phyloP scores from a whole-genome alignment of 2,888 invertebrate genomes.

The Neocrepidodera transversa region DNA sequence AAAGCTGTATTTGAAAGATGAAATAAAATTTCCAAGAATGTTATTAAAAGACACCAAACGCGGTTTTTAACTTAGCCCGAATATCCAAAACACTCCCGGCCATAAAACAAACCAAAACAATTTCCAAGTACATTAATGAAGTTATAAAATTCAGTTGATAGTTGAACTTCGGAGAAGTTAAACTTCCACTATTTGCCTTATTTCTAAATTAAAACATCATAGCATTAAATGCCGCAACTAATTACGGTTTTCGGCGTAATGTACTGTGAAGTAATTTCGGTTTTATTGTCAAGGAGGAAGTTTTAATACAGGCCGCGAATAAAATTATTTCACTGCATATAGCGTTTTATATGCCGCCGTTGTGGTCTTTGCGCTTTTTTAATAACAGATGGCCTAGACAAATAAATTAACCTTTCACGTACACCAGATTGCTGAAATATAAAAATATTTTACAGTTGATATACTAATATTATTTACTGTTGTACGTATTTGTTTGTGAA shows the following conservation, averaged over 20 bases:
- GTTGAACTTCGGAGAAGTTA: conserved; percentile 24
- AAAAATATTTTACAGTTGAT: too few relatives aligned
- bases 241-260: conserved; percentile 42
- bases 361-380: conserved; percentile 6
- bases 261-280: conserved; percentile 44
- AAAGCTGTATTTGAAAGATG: too few relatives aligned
- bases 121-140: conserved; percentile 12
- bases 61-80: background rate
- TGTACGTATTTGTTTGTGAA: too few relatives aligned
- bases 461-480: too few relatives aligned
- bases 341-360: conserved; percentile 29
- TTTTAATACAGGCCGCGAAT: conserved; percentile 39
- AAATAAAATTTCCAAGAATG: background rate
- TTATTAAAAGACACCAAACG: background rate
- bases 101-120: conserved; percentile 8
- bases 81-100: background rate
- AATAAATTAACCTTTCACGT: background rate
- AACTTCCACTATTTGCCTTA: conserved; percentile 20
- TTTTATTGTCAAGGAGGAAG: conserved; percentile 45
- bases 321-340: conserved; percentile 38
- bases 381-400: background rate
- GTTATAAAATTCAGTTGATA: conserved; percentile 34
- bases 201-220: conserved; percentile 40
- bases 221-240: conserved; percentile 39
- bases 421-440: too few relatives aligned